Percentiles rank a stretch among this genome's conserved stretches.
phyloP scores from a whole-genome alignment of 2,797 vertebrate species.

The Tamandua tetradactyla region DNA sequence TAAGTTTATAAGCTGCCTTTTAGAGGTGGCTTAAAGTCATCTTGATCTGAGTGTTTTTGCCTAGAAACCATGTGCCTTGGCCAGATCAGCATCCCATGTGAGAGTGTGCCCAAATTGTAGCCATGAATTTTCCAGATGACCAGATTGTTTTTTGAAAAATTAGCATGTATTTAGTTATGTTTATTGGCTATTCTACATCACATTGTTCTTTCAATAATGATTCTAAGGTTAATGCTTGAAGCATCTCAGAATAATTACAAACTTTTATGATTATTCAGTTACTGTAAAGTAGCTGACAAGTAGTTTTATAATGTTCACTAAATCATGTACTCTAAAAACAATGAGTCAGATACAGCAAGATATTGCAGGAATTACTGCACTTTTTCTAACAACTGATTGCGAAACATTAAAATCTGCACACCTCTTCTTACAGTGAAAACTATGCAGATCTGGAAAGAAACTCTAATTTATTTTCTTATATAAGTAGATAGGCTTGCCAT shows the following conservation, averaged over 20 bases:
- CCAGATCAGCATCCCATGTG: background rate
- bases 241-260: conserved; percentile 35
- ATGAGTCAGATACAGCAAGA: conserved; percentile 36
- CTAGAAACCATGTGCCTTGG: conserved; percentile 46
- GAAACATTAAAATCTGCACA: conserved; percentile 72
- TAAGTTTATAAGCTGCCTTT: background rate
- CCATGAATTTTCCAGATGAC: conserved; percentile 31
- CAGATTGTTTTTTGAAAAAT: conserved; percentile 1
- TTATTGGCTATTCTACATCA: background rate
- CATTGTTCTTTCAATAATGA: background rate
- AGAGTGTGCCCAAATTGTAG: background rate
- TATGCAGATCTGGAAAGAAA: conserved; percentile 80
- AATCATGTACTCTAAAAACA: background rate
- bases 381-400: conserved; percentile 80
- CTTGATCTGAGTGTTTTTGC: background rate
- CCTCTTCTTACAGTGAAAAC: conserved; percentile 48
- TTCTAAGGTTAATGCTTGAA: background rate
- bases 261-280: background rate
- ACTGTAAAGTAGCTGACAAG: background rate
- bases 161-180: background rate
- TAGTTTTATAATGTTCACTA: conserved; percentile 25
- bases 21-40: background rate
- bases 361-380: conserved; percentile 71
- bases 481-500: conserved; percentile 80
- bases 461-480: conserved; percentile 72